phyloP scores from a whole-genome alignment of 2,888 invertebrate genomes.

The Mylabris sibirica region DNA sequence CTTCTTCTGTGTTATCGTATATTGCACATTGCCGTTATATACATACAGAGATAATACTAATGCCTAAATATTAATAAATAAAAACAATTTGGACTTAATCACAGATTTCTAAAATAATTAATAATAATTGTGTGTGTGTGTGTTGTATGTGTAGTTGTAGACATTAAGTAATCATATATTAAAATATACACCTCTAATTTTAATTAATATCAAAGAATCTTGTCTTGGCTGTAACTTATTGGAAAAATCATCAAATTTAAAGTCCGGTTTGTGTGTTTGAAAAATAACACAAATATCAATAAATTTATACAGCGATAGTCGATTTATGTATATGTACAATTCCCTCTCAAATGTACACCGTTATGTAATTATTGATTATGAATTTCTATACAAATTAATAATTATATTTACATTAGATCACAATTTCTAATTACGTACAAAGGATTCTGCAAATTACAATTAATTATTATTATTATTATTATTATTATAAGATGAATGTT shows the following conservation, averaged over 20 bases:
- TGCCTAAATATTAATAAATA: slow-evolving; percentile 53
- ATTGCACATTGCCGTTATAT: slow-evolving; percentile 45
- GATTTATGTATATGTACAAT: slow-evolving; percentile 40
- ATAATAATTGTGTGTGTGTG: slow-evolving; percentile 27
- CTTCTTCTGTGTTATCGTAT: slow-evolving; percentile 19
- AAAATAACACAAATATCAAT: slow-evolving; percentile 27
- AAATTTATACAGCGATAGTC: slow-evolving; percentile 29
- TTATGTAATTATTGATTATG: slow-evolving; percentile 29
- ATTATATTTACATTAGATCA: slow-evolving; percentile 59
- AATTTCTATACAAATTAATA: slow-evolving; percentile 41
- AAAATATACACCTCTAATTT: slow-evolving; percentile 44
- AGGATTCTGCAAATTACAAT: slow-evolving; percentile 38
- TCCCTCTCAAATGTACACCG: slow-evolving; percentile 26
- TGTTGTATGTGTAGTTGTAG: slow-evolving; percentile 22
- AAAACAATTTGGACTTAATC: slow-evolving; percentile 56
- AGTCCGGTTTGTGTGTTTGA: slow-evolving; percentile 26
- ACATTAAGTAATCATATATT: slow-evolving; percentile 47
- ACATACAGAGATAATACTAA: slow-evolving; percentile 56
- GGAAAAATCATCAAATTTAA: slow-evolving; percentile 18
- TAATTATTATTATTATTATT: no score
- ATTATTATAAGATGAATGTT: background rate
- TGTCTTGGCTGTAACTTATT: slow-evolving; percentile 10
- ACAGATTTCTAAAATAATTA: slow-evolving; percentile 57
- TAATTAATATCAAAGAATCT: no score
- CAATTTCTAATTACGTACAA: slow-evolving; percentile 61